Evolutionary conservation across 2,797 vertebrate genomes (phyloP), one percentile per base, ranked within the genome.

Genomic region (Numenius phaeopus): DNA sequence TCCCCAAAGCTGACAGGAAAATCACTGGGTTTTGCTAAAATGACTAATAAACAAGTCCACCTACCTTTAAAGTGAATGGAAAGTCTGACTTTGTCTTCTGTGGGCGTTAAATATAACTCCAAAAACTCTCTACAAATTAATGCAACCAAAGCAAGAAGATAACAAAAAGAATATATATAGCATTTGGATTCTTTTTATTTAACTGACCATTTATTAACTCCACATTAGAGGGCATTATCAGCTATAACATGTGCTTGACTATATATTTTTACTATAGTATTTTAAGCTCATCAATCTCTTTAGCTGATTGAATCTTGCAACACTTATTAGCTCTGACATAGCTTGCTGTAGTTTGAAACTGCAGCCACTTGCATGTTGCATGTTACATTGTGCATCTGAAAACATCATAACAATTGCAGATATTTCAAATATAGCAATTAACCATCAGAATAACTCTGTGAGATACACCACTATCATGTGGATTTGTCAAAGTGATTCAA

Each of bases 21-120:
- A 97, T 91, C 83, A 79, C 27, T 29, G n/a, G 39, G 32, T 86
- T 93, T 90, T 95, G 44, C 71, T 95, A 58, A 91, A 94, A 90
- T 88, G 42, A 76, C 61, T 94, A 82, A 94, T 65, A 94, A 94
- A 91, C 54, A 94, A 90, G 83, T 88, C 89, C 62, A 95, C 93
- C 89, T 95, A 91, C 89, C 61, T 88, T 83, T 93, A 83, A 94
- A 91, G 52, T 83, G 69, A 94, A 91, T 39, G 79, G 87, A 89
- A 94, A 94, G 21, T 81, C 54, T 95, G 79, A 93, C 24, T 83
- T 94, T 81, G 39, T 90, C 83, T 88, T 88, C 77, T 1, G 54
- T 91, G 54, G 82, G 69, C 0, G 14, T 95, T 90, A 91, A 69
- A 94, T 71, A 40, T 30, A 94, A 69, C 50, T 86, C 46, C 17